Evolutionary conservation across 2,113 vertebrate genomes (phyloP).

Genomic region (Gallinago jamesoni): DNA sequence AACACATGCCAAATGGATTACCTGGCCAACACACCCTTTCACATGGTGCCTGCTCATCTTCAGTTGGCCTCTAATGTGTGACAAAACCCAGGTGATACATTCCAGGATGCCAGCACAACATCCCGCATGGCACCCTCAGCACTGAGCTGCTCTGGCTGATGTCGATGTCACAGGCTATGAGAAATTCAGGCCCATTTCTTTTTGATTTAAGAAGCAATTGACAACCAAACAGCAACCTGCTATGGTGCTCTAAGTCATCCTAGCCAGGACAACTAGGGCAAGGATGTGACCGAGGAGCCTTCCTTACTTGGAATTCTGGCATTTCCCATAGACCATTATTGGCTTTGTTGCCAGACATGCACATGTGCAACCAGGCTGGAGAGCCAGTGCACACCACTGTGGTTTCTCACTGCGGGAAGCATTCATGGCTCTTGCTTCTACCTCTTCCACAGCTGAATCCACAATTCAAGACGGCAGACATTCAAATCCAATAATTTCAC

Average conservation of each 20-base stretch:
- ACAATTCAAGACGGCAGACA: neutral
- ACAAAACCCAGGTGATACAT: neutral
- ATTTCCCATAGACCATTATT: neutral
- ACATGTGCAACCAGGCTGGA: neutral
- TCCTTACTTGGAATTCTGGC: neutral
- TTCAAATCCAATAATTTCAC: neutral
- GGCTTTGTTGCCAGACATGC: rapidly evolving
- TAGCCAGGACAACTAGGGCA: too few relatives aligned
- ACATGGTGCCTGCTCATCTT: neutral
- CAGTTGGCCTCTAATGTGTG: neutral
- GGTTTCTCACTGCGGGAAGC: neutral
- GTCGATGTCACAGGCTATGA: neutral
- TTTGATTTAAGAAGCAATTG: neutral
- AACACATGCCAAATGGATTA: neutral
- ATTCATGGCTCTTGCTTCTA: neutral
- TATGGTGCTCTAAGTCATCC: neutral
- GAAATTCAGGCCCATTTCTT: neutral
- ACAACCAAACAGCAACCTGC: neutral
- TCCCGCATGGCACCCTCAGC: neutral
- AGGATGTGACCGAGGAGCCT: neutral
- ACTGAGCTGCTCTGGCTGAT: neutral
- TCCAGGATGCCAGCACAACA: neutral
- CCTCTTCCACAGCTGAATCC: neutral
- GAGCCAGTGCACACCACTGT: rapidly evolving
- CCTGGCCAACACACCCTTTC: neutral